These are phyloP conservation scores for Eupithecia exiguata DNA, from an alignment of 2,888 invertebrate genomes.

Conservation along the genomic window DNA sequence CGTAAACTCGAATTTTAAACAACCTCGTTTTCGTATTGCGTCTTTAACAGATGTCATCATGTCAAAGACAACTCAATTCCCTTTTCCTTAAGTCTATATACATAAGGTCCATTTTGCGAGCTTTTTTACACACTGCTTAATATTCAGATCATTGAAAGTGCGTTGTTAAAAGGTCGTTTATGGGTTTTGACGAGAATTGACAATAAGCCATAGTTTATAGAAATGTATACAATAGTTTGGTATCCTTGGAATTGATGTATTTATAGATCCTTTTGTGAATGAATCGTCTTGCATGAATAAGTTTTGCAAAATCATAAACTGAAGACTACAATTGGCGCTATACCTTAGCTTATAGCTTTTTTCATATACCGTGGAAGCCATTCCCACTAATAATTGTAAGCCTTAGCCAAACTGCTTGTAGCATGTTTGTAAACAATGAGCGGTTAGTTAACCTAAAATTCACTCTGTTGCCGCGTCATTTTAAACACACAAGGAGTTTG, in stretches of 20 bases:
- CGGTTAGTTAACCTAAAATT: too few species aligned
- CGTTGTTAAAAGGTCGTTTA: conserved; percentile 73
- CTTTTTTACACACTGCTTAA: conserved; percentile 57
- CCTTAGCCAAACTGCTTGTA: background rate
- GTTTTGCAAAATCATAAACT: conserved; percentile 32
- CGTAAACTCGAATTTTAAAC: conserved; percentile 82
- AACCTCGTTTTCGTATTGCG: conserved; percentile 76
- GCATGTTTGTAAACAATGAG: too few species aligned
- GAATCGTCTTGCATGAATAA: conserved; percentile 24
- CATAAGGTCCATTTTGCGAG: conserved; percentile 59
- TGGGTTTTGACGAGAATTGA: conserved; percentile 68
- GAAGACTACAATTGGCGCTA: background rate
- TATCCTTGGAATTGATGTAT: conserved; percentile 55
- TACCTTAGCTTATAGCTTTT: background rate
- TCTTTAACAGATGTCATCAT: conserved; percentile 72
- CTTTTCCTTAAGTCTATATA: conserved; percentile 52
- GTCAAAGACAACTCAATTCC: conserved; percentile 46
- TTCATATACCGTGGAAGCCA: background rate
- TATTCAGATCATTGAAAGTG: conserved; percentile 73
- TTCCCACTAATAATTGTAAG: background rate
- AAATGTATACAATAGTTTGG: conserved; percentile 48
- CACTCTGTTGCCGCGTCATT: too few species aligned
- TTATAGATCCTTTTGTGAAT: conserved; percentile 53
- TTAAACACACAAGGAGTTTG: too few species aligned
- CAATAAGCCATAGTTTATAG: conserved; percentile 48